Evolutionary conservation across 2,113 vertebrate species (phyloP).

Genomic region (Silurus glanis): DNA sequence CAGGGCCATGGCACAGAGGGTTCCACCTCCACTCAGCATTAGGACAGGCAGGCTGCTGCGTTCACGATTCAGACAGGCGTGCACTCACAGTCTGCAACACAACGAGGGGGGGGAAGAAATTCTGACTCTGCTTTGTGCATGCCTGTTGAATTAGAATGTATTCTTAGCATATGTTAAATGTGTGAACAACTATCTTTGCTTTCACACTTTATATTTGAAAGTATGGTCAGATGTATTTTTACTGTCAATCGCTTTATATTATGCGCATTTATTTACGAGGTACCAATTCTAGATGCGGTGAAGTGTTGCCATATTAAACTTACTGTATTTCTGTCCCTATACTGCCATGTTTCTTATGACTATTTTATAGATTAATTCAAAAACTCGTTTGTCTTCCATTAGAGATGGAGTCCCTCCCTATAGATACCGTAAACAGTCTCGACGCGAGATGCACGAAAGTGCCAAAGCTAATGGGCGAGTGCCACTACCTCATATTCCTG

Average conservation of each 20-base stretch:
- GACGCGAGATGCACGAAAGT: conserved; percentile 98
- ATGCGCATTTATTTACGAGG: not conserved
- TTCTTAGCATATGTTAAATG: not conserved
- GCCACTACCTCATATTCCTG: conserved; percentile 98
- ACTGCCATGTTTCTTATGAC: not conserved
- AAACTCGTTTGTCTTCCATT: conserved; percentile 24
- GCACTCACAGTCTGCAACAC: conserved; percentile 16
- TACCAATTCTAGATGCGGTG: not conserved
- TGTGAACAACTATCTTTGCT: not conserved
- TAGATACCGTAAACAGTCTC: conserved; percentile 91
- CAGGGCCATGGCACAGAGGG: not conserved
- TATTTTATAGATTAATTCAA: not conserved
- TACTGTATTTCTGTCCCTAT: not conserved
- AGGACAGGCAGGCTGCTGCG: conserved; percentile 17
- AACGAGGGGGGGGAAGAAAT: not conserved
- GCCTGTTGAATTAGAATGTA: conserved; percentile 29
- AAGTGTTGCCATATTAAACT: not conserved
- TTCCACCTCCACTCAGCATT: conserved; percentile 9
- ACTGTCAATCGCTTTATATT: not conserved
- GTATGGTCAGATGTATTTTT: not conserved
- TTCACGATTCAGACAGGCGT: conserved; percentile 15
- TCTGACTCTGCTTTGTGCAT: not conserved
- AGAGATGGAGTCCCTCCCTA: conserved; percentile 96
- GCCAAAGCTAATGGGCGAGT: conserved; percentile 96
- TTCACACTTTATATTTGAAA: not conserved